Conservation (phyloP, 2,797 vertebrate genomes). For the Megaceryle alcyon region DNA sequence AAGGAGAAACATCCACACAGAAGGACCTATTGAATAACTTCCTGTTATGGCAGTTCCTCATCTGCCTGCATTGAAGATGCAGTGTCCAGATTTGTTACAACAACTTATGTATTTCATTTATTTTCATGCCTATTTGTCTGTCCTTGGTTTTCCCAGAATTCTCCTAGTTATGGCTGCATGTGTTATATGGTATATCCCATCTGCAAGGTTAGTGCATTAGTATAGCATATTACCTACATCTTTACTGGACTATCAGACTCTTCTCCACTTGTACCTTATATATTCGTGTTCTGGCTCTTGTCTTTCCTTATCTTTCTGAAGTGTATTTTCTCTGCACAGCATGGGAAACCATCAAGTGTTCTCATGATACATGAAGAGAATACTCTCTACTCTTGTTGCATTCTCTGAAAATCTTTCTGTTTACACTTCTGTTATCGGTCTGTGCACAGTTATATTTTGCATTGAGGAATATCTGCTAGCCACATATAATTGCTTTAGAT, state of each 20-base stretch:
- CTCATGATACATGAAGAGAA: not conserved
- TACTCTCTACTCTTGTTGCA: not conserved
- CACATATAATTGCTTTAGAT: not conserved
- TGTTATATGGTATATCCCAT: not conserved
- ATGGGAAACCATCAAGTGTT: not conserved
- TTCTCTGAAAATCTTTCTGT: not conserved
- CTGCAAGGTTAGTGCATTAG: not conserved
- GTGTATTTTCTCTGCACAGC: not conserved
- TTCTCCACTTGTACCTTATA: not conserved
- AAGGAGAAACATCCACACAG: not conserved
- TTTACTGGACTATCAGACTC: not conserved
- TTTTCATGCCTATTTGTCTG: not conserved
- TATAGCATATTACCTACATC: not conserved
- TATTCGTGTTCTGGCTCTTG: not conserved
- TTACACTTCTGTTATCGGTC: not conserved
- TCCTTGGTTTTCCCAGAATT: not conserved
- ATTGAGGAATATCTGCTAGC: not conserved
- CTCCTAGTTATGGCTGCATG: not conserved
- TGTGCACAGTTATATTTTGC: not conserved
- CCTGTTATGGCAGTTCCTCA: not conserved
- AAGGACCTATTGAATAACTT: not conserved
- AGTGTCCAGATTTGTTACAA: not conserved
- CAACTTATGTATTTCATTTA: not conserved
- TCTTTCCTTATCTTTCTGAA: not conserved
- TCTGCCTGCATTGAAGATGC: not conserved